Conservation (phyloP, 2,113 vertebrate genomes). For the Microtus oregoni region DNA sequence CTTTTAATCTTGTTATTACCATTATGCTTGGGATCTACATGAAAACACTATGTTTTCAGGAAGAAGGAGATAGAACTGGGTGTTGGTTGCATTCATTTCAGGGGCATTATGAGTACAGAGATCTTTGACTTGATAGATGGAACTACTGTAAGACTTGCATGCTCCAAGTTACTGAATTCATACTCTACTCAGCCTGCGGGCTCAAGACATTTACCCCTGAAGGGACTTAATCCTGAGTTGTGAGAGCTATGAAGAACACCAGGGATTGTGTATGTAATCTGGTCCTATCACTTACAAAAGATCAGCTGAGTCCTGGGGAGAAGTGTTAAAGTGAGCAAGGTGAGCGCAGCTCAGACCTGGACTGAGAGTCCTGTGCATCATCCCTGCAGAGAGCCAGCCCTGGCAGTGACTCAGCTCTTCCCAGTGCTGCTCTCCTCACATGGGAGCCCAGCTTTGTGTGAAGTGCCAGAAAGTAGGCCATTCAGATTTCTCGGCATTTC, state of each 20-base stretch:
- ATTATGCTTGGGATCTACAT: neutral
- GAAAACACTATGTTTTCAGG: neutral
- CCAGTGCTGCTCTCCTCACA: neutral
- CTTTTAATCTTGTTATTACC: neutral
- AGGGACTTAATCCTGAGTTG: neutral
- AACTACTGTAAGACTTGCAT: neutral
- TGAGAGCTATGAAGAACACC: neutral
- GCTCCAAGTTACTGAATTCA: neutral
- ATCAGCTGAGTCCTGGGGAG: neutral
- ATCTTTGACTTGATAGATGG: neutral
- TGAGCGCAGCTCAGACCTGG: neutral
- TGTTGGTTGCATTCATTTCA: neutral
- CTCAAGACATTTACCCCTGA: neutral
- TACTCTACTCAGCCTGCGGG: neutral
- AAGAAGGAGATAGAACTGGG: neutral
- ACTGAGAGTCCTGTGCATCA: neutral
- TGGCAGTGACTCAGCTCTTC: neutral
- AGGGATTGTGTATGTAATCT: neutral
- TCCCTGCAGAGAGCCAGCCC: neutral
- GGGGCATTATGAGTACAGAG: neutral
- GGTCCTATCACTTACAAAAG: neutral
- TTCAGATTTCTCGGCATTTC: conserved; percentile 34
- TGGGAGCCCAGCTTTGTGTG: neutral
- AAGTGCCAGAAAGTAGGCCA: conserved; percentile 40
- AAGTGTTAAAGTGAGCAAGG: neutral